phyloP scores from a whole-genome alignment of 2,797 vertebrate genomes.

The Esox masquinongy region DNA sequence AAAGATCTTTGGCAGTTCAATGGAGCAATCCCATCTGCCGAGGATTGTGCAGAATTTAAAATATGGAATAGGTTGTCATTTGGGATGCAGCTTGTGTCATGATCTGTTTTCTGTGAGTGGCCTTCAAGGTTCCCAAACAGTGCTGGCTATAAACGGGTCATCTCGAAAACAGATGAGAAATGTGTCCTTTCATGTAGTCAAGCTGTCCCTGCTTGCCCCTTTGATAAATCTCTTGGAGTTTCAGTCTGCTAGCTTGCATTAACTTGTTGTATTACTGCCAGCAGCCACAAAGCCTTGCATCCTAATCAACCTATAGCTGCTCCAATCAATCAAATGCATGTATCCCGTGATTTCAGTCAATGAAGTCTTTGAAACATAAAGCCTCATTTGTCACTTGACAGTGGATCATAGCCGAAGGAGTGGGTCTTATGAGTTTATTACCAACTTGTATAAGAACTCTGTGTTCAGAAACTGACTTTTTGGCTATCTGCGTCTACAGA shows the following conservation, averaged over 20 bases:
- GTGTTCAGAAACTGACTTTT: too few relatives aligned
- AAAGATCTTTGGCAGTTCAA: not conserved
- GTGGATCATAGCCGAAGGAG: too few relatives aligned
- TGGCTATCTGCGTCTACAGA: too few relatives aligned
- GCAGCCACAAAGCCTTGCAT: too few relatives aligned
- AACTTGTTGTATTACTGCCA: not conserved
- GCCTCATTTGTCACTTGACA: too few relatives aligned
- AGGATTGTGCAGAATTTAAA: constrained; percentile 9
- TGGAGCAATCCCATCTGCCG: not conserved
- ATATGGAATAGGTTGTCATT: constrained; percentile 17
- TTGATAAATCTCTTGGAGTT: not conserved
- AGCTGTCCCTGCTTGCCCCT: not conserved
- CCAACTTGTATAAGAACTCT: too few relatives aligned
- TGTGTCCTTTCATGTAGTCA: constrained; percentile 15
- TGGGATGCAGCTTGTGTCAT: constrained; percentile 13
- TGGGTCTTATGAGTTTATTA: too few relatives aligned
- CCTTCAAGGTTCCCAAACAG: constrained; percentile 54
- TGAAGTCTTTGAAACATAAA: too few relatives aligned
- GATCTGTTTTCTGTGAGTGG: constrained; percentile 44
- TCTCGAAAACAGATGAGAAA: constrained; percentile 6
- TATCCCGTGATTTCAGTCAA: too few relatives aligned
- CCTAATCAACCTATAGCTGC: too few relatives aligned
- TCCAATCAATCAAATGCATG: not conserved
- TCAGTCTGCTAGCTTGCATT: not conserved
- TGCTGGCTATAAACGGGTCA: constrained; percentile 9